Conservation (phyloP, 2,113 vertebrate species). For the Corydoras maculifer region DNA sequence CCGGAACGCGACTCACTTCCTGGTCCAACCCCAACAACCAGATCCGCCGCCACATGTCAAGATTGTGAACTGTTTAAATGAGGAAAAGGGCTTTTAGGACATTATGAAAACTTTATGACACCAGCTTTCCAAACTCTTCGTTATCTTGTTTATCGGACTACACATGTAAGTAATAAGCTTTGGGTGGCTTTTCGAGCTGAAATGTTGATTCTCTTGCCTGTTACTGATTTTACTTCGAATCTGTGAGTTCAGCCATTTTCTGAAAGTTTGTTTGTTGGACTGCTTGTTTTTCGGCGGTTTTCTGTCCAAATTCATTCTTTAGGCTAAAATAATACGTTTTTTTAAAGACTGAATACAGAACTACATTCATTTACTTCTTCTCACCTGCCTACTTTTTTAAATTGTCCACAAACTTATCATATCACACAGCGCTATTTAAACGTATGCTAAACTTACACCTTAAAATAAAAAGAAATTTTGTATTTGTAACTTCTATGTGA, state of each 20-base stretch:
- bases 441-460: too few species aligned
- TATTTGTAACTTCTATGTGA: too few species aligned
- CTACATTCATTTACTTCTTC: too few species aligned
- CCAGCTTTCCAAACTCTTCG: not conserved
- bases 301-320: not conserved
- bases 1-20: slow-evolving; percentile 15
- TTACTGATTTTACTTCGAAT: not conserved
- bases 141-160: not conserved
- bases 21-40: not conserved
- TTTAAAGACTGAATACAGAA: too few species aligned
- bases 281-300: not conserved
- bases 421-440: too few species aligned
- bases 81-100: not conserved
- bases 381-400: too few species aligned
- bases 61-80: not conserved
- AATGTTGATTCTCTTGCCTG: not conserved
- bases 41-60: too few species aligned
- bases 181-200: not conserved
- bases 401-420: too few species aligned
- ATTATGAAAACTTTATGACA: not conserved
- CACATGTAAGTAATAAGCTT: not conserved
- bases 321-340: too few species aligned
- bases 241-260: slow-evolving; percentile 15
- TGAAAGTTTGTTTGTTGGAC: not conserved
- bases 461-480: too few species aligned